Evolutionary conservation across 2,888 invertebrate genomes (phyloP), one percentile per base, ranked within the genome.

Genomic region (Epinotia ramella): DNA sequence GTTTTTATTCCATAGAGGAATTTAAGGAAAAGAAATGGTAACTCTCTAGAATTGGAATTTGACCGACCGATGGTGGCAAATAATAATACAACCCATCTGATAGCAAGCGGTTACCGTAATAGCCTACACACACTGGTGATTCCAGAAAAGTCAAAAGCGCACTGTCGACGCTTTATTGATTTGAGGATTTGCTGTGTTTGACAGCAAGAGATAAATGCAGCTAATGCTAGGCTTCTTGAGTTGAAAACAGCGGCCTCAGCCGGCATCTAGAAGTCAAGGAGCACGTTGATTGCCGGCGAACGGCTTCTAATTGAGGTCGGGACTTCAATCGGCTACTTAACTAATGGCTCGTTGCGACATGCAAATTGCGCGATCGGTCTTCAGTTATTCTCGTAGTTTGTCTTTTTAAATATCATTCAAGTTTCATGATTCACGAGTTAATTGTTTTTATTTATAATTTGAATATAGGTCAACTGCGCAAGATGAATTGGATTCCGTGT

Each of bases 251-350:
- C 49, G 16, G 49, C 49, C 49, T 49, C 4, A 53, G n/a, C 3
- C n/a, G 49, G 49, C 53, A 53, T 53, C 53, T 53, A 49, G 57
- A 57, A 59, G 40, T 59, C 57, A 68, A 68, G 68, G 20, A 18
- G 40, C 20, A 33, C 18, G 44, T 16, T 60, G 46, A 69, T 69
- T 60, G 59, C 46, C 13, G 33, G 33, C 5, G 33, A 53, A 57
- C 33, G 63, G 28, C 33, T 59, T 33, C 57, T 64, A 59, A 59
- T 74, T 20, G 57, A 64, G 74, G 74, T 74, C 74, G 57, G 64
- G 74, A 74, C 74, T 74, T 63, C 69, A 74, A 74, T 74, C 63
- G 69, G 13, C 16, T 49, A 60, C 40, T 67, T 60, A 53, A 62
- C 59, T 28, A 67, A 60, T 46, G 28, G 33, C 57, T 20, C 28